Evolutionary conservation across 2,797 vertebrate genomes (phyloP).

Genomic region (Enteromius mattozi): DNA sequence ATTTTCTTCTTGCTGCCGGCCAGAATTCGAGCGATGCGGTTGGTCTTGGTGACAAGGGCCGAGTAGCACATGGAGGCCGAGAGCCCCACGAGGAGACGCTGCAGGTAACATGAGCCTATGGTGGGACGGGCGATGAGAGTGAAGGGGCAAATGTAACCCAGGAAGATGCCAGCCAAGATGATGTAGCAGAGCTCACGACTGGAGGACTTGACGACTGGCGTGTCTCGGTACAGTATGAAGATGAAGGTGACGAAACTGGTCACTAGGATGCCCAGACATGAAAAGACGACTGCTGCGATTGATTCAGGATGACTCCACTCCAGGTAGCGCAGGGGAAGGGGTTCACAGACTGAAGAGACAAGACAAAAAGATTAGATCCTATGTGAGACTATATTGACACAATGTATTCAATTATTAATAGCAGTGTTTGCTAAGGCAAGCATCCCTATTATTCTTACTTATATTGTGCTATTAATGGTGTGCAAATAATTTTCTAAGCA

Average conservation of each 20-base stretch:
- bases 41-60: constrained; percentile 95
- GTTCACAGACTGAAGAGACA: constrained; percentile 84
- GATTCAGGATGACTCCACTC: constrained; percentile 97
- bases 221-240: constrained; percentile 97
- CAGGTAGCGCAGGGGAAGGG: constrained; percentile 88
- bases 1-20: constrained; percentile 99
- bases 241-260: constrained; percentile 94
- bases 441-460: not conserved
- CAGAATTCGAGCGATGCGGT: constrained; percentile 95
- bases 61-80: constrained; percentile 99
- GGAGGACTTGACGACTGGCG: constrained; percentile 97
- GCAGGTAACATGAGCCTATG: constrained; percentile 92
- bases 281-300: constrained; percentile 93
- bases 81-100: constrained; percentile 94
- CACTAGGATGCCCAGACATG: constrained; percentile 86
- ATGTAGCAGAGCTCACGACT: constrained; percentile 98
- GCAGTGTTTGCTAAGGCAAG: not conserved
- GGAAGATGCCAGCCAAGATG: constrained; percentile 95
- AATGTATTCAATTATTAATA: constrained; percentile 24
- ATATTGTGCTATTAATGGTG: not conserved
- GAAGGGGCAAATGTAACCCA: constrained; percentile 97
- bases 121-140: constrained; percentile 93
- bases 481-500: not conserved
- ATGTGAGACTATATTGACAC: not conserved
- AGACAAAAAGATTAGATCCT: constrained; percentile 20